phyloP scores from a whole-genome alignment of 1,140 invertebrate species.

The Acyrthosiphon pisum region DNA sequence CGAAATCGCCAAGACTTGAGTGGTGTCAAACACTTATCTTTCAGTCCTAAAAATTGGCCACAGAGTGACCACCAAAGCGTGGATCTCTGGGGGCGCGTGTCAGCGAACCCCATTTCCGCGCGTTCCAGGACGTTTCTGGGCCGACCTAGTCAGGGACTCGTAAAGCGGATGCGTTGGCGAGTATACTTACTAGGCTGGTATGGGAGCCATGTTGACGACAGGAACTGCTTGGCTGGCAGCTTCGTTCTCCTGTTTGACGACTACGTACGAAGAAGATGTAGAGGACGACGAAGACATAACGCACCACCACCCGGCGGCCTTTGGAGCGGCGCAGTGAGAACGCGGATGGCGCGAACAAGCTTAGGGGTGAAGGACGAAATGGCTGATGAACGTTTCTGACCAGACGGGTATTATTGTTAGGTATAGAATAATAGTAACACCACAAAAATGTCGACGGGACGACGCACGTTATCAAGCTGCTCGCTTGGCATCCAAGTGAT shows the following conservation, averaged over 20 bases:
- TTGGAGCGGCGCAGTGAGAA: background rate
- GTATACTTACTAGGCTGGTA: conserved; percentile 45
- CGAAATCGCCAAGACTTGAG: background rate
- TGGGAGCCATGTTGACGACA: conserved; percentile 44
- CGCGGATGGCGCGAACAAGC: background rate
- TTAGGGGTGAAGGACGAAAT: background rate
- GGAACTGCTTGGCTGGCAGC: conserved; percentile 16
- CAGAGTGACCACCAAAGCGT: background rate
- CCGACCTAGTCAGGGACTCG: background rate
- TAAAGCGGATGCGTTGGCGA: background rate
- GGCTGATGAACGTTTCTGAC: conserved; percentile 20
- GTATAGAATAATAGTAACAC: conserved; percentile 22
- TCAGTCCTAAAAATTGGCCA: background rate
- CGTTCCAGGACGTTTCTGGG: background rate
- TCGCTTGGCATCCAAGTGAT: conserved; percentile 52
- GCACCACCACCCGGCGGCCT: background rate
- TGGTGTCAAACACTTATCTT: background rate
- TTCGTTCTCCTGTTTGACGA: conserved; percentile 46
- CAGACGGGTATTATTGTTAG: conserved; percentile 1
- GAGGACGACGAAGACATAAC: conserved; percentile 53
- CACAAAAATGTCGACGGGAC: conserved; percentile 52
- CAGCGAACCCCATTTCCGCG: background rate
- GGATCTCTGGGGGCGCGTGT: background rate
- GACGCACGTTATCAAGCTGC: conserved; percentile 44
- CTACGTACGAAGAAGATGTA: conserved; percentile 37